Percentiles rank a stretch among this genome's conserved stretches.
Evolutionary conservation across 2,797 vertebrate genomes (phyloP).

Genomic region (Leucoraja ocellata): DNA sequence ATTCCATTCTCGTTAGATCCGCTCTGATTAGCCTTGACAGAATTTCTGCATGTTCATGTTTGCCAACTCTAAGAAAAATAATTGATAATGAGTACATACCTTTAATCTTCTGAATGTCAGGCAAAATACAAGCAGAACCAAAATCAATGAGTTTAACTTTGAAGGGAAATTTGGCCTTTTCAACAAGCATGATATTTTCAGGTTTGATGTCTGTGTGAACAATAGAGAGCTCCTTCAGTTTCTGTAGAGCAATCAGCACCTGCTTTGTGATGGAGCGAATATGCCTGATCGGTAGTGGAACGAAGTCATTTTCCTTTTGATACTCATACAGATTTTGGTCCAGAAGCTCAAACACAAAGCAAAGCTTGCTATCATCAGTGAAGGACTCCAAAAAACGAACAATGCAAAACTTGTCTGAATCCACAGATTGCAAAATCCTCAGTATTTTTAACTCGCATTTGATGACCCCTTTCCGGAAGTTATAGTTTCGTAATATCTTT

Average conservation of each 20-base stretch:
- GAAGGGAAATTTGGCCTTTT: constrained; percentile 15
- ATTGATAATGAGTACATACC: background rate
- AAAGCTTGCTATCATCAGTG: background rate
- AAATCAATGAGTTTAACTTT: constrained; percentile 36
- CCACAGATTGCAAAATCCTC: background rate
- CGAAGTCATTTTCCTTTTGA: background rate
- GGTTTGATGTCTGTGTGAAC: constrained; percentile 34
- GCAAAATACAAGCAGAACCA: constrained; percentile 19
- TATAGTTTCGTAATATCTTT: constrained; percentile 12
- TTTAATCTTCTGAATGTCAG: constrained; percentile 31
- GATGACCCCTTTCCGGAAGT: background rate
- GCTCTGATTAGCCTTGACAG: background rate
- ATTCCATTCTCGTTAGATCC: background rate
- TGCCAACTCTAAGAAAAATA: background rate
- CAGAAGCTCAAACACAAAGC: constrained; percentile 18
- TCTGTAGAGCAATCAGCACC: constrained; percentile 11
- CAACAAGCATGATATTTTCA: constrained; percentile 32
- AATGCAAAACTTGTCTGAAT: constrained; percentile 15
- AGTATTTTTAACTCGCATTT: constrained; percentile 33
- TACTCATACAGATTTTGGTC: constrained; percentile 21
- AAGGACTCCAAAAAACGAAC: constrained; percentile 8
- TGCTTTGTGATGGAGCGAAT: constrained; percentile 32
- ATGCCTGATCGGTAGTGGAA: constrained; percentile 12
- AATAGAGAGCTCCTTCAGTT: constrained; percentile 33
- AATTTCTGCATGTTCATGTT: background rate